Percentiles rank a stretch among this genome's conserved stretches.
These are phyloP conservation scores for Leptonema lineaticorne DNA, from an alignment of 1,140 invertebrate genomes.

Conservation along the genomic window DNA sequence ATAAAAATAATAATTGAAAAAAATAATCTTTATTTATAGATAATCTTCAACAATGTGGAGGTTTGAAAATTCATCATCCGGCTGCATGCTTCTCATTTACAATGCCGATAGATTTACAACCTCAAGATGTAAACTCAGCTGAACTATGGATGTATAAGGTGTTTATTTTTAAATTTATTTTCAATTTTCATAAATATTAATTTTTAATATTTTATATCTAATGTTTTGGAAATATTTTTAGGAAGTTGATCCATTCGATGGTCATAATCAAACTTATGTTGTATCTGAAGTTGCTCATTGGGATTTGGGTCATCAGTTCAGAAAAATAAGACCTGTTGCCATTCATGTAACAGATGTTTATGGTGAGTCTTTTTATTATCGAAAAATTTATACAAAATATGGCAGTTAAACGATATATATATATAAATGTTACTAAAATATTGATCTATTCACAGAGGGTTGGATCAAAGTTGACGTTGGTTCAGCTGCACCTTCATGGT, in stretches of 20 bases:
- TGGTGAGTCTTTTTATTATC: constrained; percentile 50
- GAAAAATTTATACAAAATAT: background rate
- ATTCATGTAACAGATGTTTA: constrained; percentile 69
- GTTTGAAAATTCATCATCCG: constrained; percentile 54
- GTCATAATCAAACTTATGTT: constrained; percentile 71
- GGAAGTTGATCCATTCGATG: constrained; percentile 50
- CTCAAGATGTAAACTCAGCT: constrained; percentile 69
- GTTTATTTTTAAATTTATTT: constrained; percentile 12
- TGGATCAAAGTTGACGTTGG: constrained; percentile 78
- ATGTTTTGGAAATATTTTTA: constrained; percentile 28
- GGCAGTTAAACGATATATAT: background rate
- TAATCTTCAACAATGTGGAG: constrained; percentile 41
- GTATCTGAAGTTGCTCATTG: constrained; percentile 78
- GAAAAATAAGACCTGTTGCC: constrained; percentile 71
- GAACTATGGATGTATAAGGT: constrained; percentile 82
- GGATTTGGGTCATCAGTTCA: constrained; percentile 68
- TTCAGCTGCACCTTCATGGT: constrained; percentile 71
- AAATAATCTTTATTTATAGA: no score
- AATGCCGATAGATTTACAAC: constrained; percentile 67
- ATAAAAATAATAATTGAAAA: no score
- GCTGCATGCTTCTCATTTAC: constrained; percentile 71
- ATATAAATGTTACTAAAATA: background rate
- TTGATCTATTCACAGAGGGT: constrained; percentile 61
- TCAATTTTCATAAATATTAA: no score
- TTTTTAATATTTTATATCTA: no score